These are phyloP conservation scores for Cephalopachus bancanus DNA, from an alignment of 2,797 vertebrate genomes.

Conservation along the genomic window DNA sequence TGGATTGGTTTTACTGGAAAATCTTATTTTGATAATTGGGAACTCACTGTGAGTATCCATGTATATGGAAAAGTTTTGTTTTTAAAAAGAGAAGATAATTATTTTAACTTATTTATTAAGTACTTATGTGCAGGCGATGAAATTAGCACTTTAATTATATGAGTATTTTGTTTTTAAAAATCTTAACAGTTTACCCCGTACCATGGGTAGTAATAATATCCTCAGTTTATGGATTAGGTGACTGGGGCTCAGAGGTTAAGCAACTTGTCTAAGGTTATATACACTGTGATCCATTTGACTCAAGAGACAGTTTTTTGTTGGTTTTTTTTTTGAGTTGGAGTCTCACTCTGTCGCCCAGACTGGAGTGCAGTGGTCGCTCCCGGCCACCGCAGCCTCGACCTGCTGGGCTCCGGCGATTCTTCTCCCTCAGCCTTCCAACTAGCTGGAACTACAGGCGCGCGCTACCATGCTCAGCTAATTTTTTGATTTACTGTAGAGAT, in stretches of 20 bases:
- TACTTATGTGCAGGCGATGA: neutral
- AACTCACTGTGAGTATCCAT: neutral
- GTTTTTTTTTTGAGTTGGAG: no score
- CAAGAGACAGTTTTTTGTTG: neutral
- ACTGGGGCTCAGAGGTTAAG: constrained; percentile 24
- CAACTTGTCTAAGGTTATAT: neutral
- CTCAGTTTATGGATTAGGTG: constrained; percentile 6
- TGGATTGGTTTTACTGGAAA: constrained; percentile 47
- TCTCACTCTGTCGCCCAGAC: no score
- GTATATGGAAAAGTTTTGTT: constrained; percentile 51
- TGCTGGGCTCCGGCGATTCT: no score
- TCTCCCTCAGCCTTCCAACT: no score
- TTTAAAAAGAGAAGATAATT: constrained; percentile 12
- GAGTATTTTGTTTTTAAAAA: constrained; percentile 43
- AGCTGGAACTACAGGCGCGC: no score
- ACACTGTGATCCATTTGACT: constrained; percentile 2
- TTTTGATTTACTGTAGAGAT: no score
- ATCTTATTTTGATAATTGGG: constrained; percentile 19
- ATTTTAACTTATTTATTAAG: neutral
- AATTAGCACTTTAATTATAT: neutral
- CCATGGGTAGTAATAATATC: neutral
- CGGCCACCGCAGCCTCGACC: no score
- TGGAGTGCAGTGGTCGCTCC: no score
- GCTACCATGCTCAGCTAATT: no score
- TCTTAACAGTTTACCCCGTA: neutral